These are phyloP conservation scores for Hypomecis atomaria DNA, from an alignment of 2,888 invertebrate genomes.

Conservation along the genomic window DNA sequence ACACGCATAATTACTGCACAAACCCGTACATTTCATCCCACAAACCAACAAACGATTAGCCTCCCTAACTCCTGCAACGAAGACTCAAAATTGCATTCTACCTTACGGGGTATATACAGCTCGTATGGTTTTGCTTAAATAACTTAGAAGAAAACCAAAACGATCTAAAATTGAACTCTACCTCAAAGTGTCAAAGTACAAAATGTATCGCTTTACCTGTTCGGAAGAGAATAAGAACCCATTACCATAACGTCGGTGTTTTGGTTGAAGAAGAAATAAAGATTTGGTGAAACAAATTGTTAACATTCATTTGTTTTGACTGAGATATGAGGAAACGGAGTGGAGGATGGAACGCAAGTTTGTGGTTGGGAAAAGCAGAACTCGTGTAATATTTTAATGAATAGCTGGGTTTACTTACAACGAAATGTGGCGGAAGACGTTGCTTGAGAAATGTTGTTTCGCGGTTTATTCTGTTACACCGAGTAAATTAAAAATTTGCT, in stretches of 20 bases:
- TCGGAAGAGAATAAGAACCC: slow-evolving; percentile 59
- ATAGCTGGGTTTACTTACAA: background rate
- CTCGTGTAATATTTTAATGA: slow-evolving; percentile 2
- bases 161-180: slow-evolving; percentile 3
- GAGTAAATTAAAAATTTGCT: no score
- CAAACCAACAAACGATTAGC: slow-evolving; percentile 4
- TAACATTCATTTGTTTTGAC: slow-evolving; percentile 28
- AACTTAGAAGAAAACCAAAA: background rate
- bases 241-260: slow-evolving; percentile 59
- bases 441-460: background rate
- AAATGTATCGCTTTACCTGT: slow-evolving; percentile 5
- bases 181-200: background rate
- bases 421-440: background rate
- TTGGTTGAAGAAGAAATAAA: slow-evolving; percentile 34
- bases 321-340: slow-evolving; percentile 7
- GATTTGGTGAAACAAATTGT: slow-evolving; percentile 29
- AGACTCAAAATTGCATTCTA: slow-evolving; percentile 6
- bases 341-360: background rate
- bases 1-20: slow-evolving; percentile 64
- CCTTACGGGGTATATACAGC: background rate
- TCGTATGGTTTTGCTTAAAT: slow-evolving; percentile 1
- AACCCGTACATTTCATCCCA: slow-evolving; percentile 37
- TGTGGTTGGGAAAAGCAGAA: slow-evolving; percentile 4
- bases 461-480: background rate
- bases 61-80: background rate